phyloP scores from a whole-genome alignment of 35 echinoderm and acorn worm species.

The Apostichopus californicus region DNA sequence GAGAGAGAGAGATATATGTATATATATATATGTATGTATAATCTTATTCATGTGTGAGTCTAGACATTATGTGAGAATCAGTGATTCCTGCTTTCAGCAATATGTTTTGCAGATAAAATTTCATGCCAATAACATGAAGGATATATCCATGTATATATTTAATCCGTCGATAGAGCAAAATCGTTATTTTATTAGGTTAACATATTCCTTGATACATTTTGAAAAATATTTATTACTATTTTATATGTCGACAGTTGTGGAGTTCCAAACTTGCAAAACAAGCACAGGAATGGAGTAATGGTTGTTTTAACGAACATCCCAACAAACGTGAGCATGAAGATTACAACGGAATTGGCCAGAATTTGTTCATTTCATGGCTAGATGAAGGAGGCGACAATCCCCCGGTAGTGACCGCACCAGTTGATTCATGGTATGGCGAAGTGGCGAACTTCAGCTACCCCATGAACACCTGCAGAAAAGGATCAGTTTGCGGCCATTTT shows the following conservation, averaged over 20 bases:
- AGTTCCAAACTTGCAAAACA: constrained; percentile 12
- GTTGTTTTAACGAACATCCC: constrained; percentile 37
- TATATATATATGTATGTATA: too few species aligned
- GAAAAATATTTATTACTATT: neutral
- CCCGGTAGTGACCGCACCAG: neutral
- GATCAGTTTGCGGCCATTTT: neutral
- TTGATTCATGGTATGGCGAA: constrained; percentile 1
- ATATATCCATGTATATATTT: too few species aligned
- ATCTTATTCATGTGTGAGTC: too few species aligned
- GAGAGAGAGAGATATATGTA: too few species aligned
- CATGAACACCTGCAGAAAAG: neutral
- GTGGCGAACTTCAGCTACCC: neutral
- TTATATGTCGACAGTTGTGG: constrained; percentile 26
- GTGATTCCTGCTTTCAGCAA: too few species aligned
- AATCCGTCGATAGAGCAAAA: too few species aligned
- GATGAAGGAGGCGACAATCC: neutral
- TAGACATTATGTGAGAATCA: too few species aligned
- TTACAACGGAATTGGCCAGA: constrained; percentile 11
- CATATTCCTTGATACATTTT: too few species aligned
- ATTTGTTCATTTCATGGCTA: constrained; percentile 20
- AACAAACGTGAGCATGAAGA: neutral
- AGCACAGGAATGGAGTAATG: constrained; percentile 30
- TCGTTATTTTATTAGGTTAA: too few species aligned
- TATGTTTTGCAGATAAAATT: too few species aligned
- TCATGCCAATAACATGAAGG: too few species aligned